phyloP scores from a whole-genome alignment of 1,140 invertebrate genomes.

The Pectinophora gossypiella region DNA sequence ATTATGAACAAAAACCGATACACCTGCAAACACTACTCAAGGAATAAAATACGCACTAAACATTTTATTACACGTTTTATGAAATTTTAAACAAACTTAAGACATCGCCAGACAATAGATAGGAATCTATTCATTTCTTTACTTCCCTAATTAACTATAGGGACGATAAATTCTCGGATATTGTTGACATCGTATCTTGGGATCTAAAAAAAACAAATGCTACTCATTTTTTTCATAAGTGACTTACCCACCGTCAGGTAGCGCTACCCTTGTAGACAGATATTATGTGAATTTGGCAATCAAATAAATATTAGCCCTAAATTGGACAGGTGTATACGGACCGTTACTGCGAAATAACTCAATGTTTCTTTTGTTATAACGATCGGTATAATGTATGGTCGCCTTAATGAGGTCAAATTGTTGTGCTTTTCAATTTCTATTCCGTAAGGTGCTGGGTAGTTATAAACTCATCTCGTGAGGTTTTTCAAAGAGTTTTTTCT shows the following conservation, averaged over 20 bases:
- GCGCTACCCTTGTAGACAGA: neutral
- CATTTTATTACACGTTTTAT: no score
- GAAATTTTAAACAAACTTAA: no score
- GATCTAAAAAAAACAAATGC: slow-evolving; percentile 10
- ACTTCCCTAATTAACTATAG: slow-evolving; percentile 10
- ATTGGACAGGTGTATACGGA: slow-evolving; percentile 24
- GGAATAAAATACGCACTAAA: no score
- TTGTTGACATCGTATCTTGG: slow-evolving; percentile 4
- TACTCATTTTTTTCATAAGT: slow-evolving; percentile 11
- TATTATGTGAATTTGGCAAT: slow-evolving; percentile 32
- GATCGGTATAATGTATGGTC: neutral
- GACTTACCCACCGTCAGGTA: slow-evolving; percentile 4
- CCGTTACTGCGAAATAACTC: slow-evolving; percentile 22
- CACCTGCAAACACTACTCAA: no score
- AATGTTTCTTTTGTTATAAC: slow-evolving; percentile 9
- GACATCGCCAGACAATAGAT: no score
- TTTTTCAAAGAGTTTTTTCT: no score
- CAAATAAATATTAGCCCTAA: slow-evolving; percentile 37
- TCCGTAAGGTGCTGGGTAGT: no score
- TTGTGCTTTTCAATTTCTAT: neutral
- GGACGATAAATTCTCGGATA: slow-evolving; percentile 13
- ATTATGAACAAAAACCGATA: no score
- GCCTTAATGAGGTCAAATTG: neutral
- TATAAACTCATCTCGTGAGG: no score
- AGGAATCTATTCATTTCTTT: neutral